Evolutionary conservation across 2,797 vertebrate species (phyloP).

Genomic region (Diplodus sargus): DNA sequence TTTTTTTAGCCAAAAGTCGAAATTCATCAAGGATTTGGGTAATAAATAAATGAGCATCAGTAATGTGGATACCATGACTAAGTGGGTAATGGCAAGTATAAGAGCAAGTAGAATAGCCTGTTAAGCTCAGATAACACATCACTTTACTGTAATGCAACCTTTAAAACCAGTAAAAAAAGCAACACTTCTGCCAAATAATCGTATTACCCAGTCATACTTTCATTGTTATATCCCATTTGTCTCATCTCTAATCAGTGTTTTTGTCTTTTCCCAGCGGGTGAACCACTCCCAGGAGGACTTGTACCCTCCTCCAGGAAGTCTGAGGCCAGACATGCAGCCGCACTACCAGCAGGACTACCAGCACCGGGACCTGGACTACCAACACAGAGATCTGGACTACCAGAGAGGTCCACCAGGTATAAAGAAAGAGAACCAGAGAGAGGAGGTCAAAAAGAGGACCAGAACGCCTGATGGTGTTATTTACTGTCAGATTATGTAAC

Average conservation of each 20-base stretch:
- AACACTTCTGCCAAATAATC: too few relatives aligned
- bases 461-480: background rate
- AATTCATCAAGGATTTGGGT: too few relatives aligned
- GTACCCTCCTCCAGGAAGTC: constrained; percentile 75
- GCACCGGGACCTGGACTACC: constrained; percentile 76
- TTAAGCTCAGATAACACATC: too few relatives aligned
- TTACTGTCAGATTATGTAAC: constrained; percentile 17
- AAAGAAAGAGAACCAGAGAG: background rate
- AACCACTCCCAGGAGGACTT: constrained; percentile 95
- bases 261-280: constrained; percentile 80
- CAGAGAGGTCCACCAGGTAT: constrained; percentile 73
- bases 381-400: constrained; percentile 73
- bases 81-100: too few relatives aligned
- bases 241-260: background rate
- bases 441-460: too few relatives aligned
- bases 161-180: too few relatives aligned
- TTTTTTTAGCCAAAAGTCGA: too few relatives aligned
- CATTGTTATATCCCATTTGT: background rate
- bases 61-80: too few relatives aligned
- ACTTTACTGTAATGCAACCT: too few relatives aligned
- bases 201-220: too few relatives aligned
- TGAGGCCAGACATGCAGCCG: constrained; percentile 83
- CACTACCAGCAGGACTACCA: constrained; percentile 81
- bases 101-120: too few relatives aligned
- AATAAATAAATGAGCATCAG: too few relatives aligned